A percentile compares a stretch with the other conserved stretches of the same genome.
Conservation (phyloP, 2,797 vertebrate genomes). For the Muscicapa comitata region DNA sequence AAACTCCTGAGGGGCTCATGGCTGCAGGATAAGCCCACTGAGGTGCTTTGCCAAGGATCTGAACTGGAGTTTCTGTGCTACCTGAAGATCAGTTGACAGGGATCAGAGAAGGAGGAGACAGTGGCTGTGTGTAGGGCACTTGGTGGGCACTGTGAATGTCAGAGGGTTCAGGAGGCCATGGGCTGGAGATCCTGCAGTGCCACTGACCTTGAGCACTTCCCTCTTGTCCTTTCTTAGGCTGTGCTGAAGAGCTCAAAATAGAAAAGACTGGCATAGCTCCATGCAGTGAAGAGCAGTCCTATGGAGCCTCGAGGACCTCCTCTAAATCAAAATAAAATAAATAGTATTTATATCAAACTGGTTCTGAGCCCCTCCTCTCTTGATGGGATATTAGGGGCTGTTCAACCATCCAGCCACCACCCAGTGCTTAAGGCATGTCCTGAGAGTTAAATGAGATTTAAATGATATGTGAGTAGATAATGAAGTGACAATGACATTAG, state of each 20-base stretch:
- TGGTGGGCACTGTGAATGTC: not conserved
- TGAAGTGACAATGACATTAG: not conserved
- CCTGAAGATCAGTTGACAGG: not conserved
- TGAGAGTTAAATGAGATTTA: not conserved
- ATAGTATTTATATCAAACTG: not conserved
- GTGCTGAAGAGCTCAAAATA: not conserved
- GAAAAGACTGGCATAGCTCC: not conserved
- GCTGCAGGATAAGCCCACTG: not conserved
- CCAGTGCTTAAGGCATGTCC: not conserved
- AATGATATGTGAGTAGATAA: not conserved
- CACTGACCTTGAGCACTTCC: not conserved
- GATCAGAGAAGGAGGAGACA: not conserved
- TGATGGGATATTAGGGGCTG: not conserved
- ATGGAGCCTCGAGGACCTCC: not conserved
- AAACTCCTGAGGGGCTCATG: not conserved
- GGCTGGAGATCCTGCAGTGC: not conserved
- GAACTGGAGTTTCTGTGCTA: not conserved
- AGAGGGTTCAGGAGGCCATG: not conserved
- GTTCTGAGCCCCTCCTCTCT: not conserved
- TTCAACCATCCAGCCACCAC: not conserved
- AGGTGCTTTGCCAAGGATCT: not conserved
- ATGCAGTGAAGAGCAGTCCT: not conserved
- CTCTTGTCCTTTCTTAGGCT: not conserved
- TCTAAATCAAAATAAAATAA: not conserved
- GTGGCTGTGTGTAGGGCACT: fast-evolving